phyloP scores from a whole-genome alignment of 2,888 invertebrate genomes.

The Drosophila bunnanda region DNA sequence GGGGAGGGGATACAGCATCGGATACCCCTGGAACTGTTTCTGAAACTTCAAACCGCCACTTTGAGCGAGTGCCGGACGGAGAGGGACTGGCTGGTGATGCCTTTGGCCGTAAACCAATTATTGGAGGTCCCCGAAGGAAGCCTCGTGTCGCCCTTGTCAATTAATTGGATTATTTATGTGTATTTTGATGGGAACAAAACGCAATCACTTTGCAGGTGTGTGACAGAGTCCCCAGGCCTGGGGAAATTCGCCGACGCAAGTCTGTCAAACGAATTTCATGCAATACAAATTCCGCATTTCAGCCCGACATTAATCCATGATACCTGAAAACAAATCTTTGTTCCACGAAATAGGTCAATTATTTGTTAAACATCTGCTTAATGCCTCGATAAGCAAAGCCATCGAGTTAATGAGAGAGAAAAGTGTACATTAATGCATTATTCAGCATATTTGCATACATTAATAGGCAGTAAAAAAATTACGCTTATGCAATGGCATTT shows the following conservation, averaged over 20 bases:
- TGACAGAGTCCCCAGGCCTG: conserved; percentile 8
- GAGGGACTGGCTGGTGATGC: conserved; percentile 29
- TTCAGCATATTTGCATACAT: conserved; percentile 12
- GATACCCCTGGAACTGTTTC: conserved; percentile 38
- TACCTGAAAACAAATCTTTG: not conserved
- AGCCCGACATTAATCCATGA: conserved; percentile 8
- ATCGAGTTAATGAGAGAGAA: conserved; percentile 42
- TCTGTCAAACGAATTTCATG: conserved; percentile 7
- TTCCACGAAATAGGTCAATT: conserved; percentile 16
- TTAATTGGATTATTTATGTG: conserved; percentile 76
- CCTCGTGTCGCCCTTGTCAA: conserved; percentile 63
- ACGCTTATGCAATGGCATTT: conserved; percentile 11
- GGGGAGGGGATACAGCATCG: conserved; percentile 35
- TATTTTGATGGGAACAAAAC: conserved; percentile 68
- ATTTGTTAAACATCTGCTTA: conserved; percentile 19
- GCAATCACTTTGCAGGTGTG: conserved; percentile 45
- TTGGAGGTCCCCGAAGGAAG: conserved; percentile 55
- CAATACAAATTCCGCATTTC: conserved; percentile 11
- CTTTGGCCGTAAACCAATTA: conserved; percentile 67
- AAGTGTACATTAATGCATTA: conserved; percentile 19
- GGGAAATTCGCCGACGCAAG: conserved; percentile 14
- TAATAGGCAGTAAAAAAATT: conserved; percentile 14
- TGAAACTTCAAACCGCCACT: conserved; percentile 64
- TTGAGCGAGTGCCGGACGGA: conserved; percentile 3
- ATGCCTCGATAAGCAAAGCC: conserved; percentile 28